A percentile compares a stretch with the other conserved stretches of the same genome.
phyloP scores from a whole-genome alignment of 2,113 vertebrate genomes.

The Phaetusa simplex region DNA sequence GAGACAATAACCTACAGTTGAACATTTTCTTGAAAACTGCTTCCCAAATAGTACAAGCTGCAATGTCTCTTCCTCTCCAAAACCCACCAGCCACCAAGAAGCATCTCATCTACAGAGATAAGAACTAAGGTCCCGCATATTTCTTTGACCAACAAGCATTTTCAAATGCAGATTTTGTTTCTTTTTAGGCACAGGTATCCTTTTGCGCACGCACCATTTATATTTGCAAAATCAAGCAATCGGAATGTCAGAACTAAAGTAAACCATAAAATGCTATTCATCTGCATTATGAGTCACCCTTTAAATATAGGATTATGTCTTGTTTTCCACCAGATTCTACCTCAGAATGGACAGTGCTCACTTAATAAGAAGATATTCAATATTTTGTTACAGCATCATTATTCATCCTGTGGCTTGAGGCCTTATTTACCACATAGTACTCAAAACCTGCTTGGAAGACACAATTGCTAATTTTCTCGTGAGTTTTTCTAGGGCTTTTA shows the following conservation, averaged over 20 bases:
- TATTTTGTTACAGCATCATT: not conserved
- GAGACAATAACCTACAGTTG: not conserved
- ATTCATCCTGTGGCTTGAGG: not conserved
- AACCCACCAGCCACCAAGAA: not conserved
- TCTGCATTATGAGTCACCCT: not conserved
- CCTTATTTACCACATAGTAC: not conserved
- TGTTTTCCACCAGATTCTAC: not conserved
- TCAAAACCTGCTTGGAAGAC: not conserved
- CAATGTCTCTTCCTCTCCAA: not conserved
- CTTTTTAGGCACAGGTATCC: not conserved
- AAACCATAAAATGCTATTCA: not conserved
- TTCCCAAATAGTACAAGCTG: not conserved
- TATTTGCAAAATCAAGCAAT: not conserved
- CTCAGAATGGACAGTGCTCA: slow-evolving; percentile 3
- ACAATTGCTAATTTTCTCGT: not conserved
- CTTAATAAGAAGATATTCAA: slow-evolving; percentile 32
- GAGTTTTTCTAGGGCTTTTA: slow-evolving; percentile 20
- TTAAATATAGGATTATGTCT: not conserved
- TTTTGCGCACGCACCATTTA: not conserved
- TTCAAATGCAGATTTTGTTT: not conserved
- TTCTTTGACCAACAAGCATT: not conserved
- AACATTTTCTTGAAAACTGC: not conserved
- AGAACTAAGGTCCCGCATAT: not conserved
- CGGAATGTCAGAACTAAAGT: not conserved
- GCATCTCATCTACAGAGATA: not conserved